These are phyloP conservation scores for Pteropus alecto DNA, from an alignment of 2,113 vertebrate genomes.

Conservation along the genomic window DNA sequence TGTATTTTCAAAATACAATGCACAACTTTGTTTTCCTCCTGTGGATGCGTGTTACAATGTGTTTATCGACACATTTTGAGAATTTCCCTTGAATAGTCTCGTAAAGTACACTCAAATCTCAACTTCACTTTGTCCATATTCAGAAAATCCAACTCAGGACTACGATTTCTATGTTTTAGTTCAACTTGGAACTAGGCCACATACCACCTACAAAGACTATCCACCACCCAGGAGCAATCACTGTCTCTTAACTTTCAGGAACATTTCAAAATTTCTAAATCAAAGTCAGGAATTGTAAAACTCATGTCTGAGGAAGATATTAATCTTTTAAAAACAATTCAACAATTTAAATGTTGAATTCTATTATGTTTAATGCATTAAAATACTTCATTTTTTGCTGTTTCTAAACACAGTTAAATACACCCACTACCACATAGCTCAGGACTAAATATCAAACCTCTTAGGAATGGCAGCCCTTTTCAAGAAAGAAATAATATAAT, in stretches of 20 bases:
- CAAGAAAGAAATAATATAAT: not conserved
- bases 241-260: not conserved
- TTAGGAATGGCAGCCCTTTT: not conserved
- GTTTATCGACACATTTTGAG: not conserved
- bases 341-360: not conserved
- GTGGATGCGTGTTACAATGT: not conserved
- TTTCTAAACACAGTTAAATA: conserved; percentile 6
- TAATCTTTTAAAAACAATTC: conserved; percentile 25
- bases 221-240: not conserved
- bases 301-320: not conserved
- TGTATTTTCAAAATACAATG: not conserved
- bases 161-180: not conserved
- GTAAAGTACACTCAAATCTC: not conserved
- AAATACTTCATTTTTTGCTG: not conserved
- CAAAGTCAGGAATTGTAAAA: not conserved
- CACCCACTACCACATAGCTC: not conserved
- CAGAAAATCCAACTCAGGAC: not conserved
- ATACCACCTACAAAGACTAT: not conserved
- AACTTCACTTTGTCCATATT: not conserved
- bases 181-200: not conserved
- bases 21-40: not conserved
- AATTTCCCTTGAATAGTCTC: not conserved
- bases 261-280: not conserved
- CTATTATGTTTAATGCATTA: not conserved
- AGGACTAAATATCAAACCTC: not conserved